Conservation (phyloP, 2,888 invertebrate species). For the Sipha maydis region DNA sequence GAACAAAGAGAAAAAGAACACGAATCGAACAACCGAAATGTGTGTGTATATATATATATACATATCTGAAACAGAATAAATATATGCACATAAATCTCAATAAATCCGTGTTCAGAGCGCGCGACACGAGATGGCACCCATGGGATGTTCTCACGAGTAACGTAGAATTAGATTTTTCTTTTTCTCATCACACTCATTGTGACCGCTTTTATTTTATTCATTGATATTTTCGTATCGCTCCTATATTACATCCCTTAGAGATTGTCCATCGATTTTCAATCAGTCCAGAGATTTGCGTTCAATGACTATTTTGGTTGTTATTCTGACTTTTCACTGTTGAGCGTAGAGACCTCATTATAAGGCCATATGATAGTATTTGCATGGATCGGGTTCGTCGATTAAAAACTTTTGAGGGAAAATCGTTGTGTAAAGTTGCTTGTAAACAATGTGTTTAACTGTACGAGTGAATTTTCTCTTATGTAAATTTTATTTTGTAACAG, state of each 20-base stretch:
- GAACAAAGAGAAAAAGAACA: not conserved
- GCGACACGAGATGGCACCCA: conserved; percentile 43
- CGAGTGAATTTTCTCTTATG: no score
- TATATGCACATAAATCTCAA: conserved; percentile 54
- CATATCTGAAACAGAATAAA: conserved; percentile 8
- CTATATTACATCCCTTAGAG: not conserved
- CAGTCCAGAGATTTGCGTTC: not conserved
- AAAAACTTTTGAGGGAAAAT: no score
- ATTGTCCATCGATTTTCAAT: not conserved
- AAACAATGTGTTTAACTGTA: no score
- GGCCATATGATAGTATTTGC: not conserved
- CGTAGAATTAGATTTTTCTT: conserved; percentile 34
- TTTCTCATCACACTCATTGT: not conserved
- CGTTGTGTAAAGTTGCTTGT: no score
- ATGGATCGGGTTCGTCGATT: not conserved
- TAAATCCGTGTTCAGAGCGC: conserved; percentile 31
- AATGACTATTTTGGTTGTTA: not conserved
- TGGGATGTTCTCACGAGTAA: conserved; percentile 21
- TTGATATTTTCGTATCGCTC: not conserved
- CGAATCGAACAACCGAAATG: not conserved
- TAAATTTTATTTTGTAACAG: no score
- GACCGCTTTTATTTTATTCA: not conserved
- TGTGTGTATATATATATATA: not conserved
- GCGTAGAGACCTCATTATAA: no score
- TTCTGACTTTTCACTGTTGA: not conserved